phyloP scores from a whole-genome alignment of 1,140 invertebrate species.

The Meteorus sp. region DNA sequence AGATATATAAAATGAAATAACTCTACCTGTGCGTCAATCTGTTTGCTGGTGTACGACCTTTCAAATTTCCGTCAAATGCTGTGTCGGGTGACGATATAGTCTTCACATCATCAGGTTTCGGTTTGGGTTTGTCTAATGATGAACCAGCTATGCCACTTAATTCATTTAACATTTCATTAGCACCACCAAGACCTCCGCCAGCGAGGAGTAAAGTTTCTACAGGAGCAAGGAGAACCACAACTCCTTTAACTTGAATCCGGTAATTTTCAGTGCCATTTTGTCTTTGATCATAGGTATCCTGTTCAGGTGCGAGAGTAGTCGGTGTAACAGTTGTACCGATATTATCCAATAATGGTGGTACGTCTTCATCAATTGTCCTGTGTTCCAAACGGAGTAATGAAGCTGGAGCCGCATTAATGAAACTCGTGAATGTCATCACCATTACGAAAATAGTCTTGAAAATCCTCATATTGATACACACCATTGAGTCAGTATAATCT shows the following conservation, averaged over 20 bases:
- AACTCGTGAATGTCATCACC: slow-evolving; percentile 15
- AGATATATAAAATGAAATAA: background rate
- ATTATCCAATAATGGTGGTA: slow-evolving; percentile 7
- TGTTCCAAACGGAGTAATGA: slow-evolving; percentile 19
- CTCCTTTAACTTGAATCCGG: slow-evolving; percentile 66
- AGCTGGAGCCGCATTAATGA: background rate
- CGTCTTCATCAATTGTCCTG: slow-evolving; percentile 1
- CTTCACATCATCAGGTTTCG: slow-evolving; percentile 18
- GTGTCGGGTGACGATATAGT: slow-evolving; percentile 7
- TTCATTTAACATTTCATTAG: slow-evolving; percentile 29
- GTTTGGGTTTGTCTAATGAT: slow-evolving; percentile 11
- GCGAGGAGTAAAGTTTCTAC: slow-evolving; percentile 59
- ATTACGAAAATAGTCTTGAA: slow-evolving; percentile 41
- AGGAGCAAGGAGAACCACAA: slow-evolving; percentile 67
- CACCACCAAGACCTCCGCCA: slow-evolving; percentile 32
- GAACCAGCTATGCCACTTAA: background rate
- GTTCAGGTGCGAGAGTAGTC: background rate
- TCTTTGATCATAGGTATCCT: slow-evolving; percentile 65
- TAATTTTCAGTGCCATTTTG: slow-evolving; percentile 74
- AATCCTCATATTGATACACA: slow-evolving; percentile 43
- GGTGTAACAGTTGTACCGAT: slow-evolving; percentile 6
- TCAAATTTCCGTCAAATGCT: slow-evolving; percentile 21
- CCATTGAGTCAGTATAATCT: slow-evolving; percentile 20
- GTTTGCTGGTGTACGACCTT: slow-evolving; percentile 14
- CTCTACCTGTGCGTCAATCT: slow-evolving; percentile 6